A percentile compares a stretch with the other conserved stretches of the same genome.
These are phyloP conservation scores for Hystrix brachyura DNA, from an alignment of 2,113 vertebrate genomes.

Conservation along the genomic window DNA sequence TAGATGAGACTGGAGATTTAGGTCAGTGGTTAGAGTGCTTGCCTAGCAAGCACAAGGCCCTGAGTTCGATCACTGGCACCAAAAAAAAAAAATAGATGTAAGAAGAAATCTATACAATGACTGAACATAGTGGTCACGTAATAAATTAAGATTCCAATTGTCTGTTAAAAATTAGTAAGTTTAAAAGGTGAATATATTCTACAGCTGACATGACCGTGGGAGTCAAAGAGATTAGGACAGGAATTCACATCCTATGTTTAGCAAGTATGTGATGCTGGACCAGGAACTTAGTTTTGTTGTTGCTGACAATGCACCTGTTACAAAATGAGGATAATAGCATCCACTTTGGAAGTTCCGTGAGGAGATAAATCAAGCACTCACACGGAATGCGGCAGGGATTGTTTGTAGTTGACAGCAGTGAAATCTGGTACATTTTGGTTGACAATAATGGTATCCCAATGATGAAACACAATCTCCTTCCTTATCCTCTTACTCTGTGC, in stretches of 20 bases:
- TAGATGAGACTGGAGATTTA: too few species aligned
- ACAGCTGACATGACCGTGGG: not conserved
- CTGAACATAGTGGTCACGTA: not conserved
- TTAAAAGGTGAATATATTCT: not conserved
- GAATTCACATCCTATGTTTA: not conserved
- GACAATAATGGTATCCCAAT: not conserved
- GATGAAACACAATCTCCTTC: not conserved
- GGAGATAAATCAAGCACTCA: too few species aligned
- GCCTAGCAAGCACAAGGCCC: too few species aligned
- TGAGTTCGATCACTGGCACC: too few species aligned
- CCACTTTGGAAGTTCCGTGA: not conserved
- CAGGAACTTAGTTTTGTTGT: not conserved
- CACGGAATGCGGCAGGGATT: rapidly evolving
- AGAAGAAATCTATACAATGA: not conserved
- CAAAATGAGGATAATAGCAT: not conserved
- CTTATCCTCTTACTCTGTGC: not conserved
- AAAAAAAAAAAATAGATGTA: not conserved
- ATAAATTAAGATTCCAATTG: not conserved
- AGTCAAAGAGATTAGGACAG: not conserved
- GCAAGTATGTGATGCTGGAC: not conserved
- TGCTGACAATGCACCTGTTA: not conserved
- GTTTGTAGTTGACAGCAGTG: not conserved
- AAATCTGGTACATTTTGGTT: not conserved
- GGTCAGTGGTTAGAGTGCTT: too few species aligned
- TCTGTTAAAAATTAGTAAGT: not conserved